phyloP scores from a whole-genome alignment of 2,113 vertebrate genomes.

The Sinocyclocheilus maitianheensis region DNA sequence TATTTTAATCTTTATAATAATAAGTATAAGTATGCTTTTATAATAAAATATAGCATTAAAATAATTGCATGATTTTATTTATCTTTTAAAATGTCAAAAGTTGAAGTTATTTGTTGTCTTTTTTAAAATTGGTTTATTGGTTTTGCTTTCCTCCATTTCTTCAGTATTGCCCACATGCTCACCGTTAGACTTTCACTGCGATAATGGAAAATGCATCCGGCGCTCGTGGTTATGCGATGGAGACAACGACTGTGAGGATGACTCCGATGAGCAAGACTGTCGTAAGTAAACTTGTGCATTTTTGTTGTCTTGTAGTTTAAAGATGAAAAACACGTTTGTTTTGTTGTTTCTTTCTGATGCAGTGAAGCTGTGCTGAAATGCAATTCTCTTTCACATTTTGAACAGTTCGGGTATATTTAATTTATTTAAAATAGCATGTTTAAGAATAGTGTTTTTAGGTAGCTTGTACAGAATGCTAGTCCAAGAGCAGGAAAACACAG shows the following conservation, averaged over 20 bases:
- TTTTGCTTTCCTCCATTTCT: constrained; percentile 46
- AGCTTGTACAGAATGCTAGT: no score
- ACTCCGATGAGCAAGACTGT: constrained; percentile 97
- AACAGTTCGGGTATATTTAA: no score
- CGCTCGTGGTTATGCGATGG: constrained; percentile 98
- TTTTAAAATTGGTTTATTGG: not conserved
- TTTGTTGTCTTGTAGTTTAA: not conserved
- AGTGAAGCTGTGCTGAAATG: no score
- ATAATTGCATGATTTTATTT: not conserved
- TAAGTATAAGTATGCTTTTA: no score
- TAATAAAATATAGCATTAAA: no score
- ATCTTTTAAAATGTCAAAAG: not conserved
- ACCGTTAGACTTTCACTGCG: constrained; percentile 96
- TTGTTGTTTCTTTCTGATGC: no score
- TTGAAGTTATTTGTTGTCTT: not conserved
- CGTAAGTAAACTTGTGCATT: constrained; percentile 78
- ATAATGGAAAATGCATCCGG: constrained; percentile 97
- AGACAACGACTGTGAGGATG: constrained; percentile 98
- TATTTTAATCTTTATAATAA: no score
- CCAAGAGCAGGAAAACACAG: not conserved
- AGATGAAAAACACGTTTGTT: no score
- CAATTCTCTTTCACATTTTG: no score
- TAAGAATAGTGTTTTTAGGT: no score
- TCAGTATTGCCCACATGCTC: constrained; percentile 97
- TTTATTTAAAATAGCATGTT: no score